Evolutionary conservation across 2,888 invertebrate genomes (phyloP).

Genomic region (Choristoneura rosaceana): DNA sequence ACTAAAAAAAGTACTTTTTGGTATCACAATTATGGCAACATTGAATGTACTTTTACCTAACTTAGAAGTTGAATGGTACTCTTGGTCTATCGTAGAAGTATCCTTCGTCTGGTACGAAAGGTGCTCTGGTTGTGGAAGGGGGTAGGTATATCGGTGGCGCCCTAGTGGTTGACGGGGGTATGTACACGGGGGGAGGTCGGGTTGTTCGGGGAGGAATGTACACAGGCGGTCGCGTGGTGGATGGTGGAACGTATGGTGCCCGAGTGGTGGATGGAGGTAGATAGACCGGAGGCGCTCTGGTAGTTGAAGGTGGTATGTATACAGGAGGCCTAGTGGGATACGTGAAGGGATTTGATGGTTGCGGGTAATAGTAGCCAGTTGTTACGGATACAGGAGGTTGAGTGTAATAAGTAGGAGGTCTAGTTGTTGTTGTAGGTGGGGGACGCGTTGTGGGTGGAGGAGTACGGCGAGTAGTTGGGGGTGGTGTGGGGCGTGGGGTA

Average conservation of each 20-base stretch:
- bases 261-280: constrained; percentile 48
- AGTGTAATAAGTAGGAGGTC: constrained; percentile 28
- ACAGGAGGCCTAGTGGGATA: constrained; percentile 46
- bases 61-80: constrained; percentile 77
- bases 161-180: constrained; percentile 51
- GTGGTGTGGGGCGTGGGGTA: constrained; percentile 40
- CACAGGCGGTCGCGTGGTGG: constrained; percentile 47
- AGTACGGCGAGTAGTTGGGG: constrained; percentile 26
- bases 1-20: constrained; percentile 57
- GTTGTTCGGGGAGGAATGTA: constrained; percentile 45
- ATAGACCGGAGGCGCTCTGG: constrained; percentile 50
- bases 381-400: constrained; percentile 40
- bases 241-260: constrained; percentile 43
- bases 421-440: constrained; percentile 27
- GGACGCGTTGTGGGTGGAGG: constrained; percentile 31
- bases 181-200: constrained; percentile 49
- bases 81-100: constrained; percentile 78
- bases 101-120: constrained; percentile 71
- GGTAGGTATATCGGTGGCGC: constrained; percentile 50
- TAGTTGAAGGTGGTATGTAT: constrained; percentile 56
- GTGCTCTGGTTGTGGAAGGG: constrained; percentile 65
- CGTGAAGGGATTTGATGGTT: constrained; percentile 43
- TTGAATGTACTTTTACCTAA: constrained; percentile 52
- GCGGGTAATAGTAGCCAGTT: constrained; percentile 47
- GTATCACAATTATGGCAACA: constrained; percentile 82